Evolutionary conservation across 2,113 vertebrate species (phyloP).

Genomic region (Paraplagusia blochii): DNA sequence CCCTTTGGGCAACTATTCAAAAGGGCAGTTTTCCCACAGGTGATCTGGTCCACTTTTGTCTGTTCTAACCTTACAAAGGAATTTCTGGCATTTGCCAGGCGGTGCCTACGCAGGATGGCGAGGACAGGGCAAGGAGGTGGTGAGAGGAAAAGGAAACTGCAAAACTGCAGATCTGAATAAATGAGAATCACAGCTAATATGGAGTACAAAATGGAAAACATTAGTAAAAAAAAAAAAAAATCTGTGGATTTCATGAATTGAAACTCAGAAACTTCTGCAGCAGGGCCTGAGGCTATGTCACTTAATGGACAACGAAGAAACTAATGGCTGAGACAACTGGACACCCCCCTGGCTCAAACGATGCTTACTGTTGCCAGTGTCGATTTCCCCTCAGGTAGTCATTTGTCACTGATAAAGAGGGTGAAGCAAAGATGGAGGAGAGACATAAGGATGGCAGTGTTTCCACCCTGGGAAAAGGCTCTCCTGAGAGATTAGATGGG

Average conservation of each 20-base stretch:
- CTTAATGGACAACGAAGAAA: constrained; percentile 1
- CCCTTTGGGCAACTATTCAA: constrained; percentile 48
- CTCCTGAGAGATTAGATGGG: constrained; percentile 55
- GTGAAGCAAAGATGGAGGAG: constrained; percentile 29
- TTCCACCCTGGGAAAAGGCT: constrained; percentile 62
- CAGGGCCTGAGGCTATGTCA: constrained; percentile 22
- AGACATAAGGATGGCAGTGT: constrained; percentile 60
- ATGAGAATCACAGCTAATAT: neutral
- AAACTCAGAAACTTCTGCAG: constrained; percentile 58
- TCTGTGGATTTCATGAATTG: constrained; percentile 65
- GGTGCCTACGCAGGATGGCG: constrained; percentile 41
- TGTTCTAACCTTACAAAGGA: constrained; percentile 74
- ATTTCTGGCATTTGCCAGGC: constrained; percentile 71
- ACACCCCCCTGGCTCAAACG: constrained; percentile 40
- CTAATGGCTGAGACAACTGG: constrained; percentile 24
- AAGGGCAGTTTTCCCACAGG: constrained; percentile 54
- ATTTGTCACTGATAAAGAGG: constrained; percentile 67
- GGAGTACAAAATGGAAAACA: constrained; percentile 1
- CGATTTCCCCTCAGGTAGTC: constrained; percentile 59
- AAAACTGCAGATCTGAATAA: constrained; percentile 4
- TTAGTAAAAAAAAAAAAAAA: constrained; percentile 1
- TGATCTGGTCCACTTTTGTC: constrained; percentile 67
- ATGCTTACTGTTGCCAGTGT: constrained; percentile 42
- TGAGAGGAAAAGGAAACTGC: constrained; percentile 5
- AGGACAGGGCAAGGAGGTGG: constrained; percentile 23